A percentile compares a stretch with the other conserved stretches of the same genome.
These are phyloP conservation scores for Hoplias malabaricus DNA, from an alignment of 2,113 vertebrate genomes.

Conservation along the genomic window DNA sequence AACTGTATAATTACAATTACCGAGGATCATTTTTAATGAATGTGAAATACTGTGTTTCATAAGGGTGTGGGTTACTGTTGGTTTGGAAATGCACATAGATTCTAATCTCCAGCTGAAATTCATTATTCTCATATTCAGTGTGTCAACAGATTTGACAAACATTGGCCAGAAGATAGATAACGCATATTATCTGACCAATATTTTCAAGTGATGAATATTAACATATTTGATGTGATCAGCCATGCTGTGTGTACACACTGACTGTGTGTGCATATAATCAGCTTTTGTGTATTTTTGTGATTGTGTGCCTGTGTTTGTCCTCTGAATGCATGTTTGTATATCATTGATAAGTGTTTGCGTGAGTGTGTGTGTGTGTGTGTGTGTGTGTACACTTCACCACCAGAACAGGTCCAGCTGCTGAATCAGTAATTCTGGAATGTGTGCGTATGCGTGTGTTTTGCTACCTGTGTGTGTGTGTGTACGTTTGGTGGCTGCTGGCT, in stretches of 20 bases:
- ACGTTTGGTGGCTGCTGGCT: constrained; percentile 41
- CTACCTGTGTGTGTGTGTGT: constrained; percentile 23
- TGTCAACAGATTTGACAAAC: constrained; percentile 2
- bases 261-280: constrained; percentile 9
- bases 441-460: background rate
- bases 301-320: constrained; percentile 7
- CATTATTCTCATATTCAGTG: background rate
- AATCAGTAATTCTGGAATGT: constrained; percentile 59
- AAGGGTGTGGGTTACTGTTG: too few species aligned
- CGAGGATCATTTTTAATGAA: too few species aligned
- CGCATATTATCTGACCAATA: constrained; percentile 46
- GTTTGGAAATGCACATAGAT: background rate
- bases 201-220: constrained; percentile 49
- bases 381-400: constrained; percentile 20
- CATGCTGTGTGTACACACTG: constrained; percentile 24
- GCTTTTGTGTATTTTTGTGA: constrained; percentile 1
- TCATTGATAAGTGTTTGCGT: constrained; percentile 8
- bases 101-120: background rate
- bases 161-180: background rate
- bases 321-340: background rate
- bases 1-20: too few species aligned
- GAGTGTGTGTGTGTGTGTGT: constrained; percentile 8
- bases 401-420: constrained; percentile 49
- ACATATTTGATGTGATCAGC: background rate
- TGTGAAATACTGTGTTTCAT: too few species aligned